Evolutionary conservation across 92 coral and sea anemone genomes (phyloP), one percentile per base, ranked within the genome.

Genomic region (Porites evermanni): DNA sequence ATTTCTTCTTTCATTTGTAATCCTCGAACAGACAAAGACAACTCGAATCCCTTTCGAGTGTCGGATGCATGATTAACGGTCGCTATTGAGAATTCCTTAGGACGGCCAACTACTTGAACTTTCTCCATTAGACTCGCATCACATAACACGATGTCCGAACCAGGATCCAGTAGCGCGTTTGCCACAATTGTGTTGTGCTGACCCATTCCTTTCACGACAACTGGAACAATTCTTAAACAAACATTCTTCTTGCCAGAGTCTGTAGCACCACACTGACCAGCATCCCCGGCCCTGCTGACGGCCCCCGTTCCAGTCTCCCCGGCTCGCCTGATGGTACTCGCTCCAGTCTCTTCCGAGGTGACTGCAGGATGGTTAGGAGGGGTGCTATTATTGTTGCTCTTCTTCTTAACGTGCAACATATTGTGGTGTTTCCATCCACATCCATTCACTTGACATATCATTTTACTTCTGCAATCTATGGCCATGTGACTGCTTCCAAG

Each of bases 391-490:
- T 21, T 44, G 53, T 12, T 72, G 76, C 38, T 44, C 24, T 23
- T 23, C 24, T 23, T 23, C 24, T 23, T 23, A 23, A 23, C 24
- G 24, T 23, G 24, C 24, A 72, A 54, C 76, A 72, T 72, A 1
- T 81, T 64, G 80, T 67, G 85, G 75, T 89, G 92, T 20, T 70
- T 89, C 70, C 79, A 70, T 3, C 88, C 84, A 80, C 29, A 26
- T 26, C 29, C 29, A 26, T 26, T 26, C 29, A 26, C 29, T 26
- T 26, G 29, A 26, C 29, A 90, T 1, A 52, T 67, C 72, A 65
- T 67, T 0, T 70, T 78, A 54, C 81, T 67, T 58, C 70, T 67
- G 12, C 88, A 86, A 38, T 67, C 86, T n/a, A 1, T 56, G 2
- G 88, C 88, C 52, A 81, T 18, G 52, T 86, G 93, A 51, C 79